Evolutionary conservation across 2,797 vertebrate genomes (phyloP).

Genomic region (Bovichtus variegatus): DNA sequence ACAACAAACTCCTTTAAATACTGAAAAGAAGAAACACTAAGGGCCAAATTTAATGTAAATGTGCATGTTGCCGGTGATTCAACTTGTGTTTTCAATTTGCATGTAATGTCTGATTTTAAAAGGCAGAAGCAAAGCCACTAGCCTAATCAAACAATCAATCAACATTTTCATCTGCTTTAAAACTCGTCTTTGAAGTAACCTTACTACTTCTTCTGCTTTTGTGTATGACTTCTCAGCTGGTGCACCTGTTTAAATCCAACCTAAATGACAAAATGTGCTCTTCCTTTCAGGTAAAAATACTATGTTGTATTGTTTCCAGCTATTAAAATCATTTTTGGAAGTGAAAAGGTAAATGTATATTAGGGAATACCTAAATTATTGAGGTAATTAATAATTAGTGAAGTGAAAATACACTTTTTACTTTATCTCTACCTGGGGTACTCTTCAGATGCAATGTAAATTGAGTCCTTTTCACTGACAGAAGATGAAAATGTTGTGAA

Average conservation of each 20-base stretch:
- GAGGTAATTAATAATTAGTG: too few relatives aligned
- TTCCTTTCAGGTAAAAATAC: not conserved
- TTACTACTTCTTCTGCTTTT: not conserved
- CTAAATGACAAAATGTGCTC: not conserved
- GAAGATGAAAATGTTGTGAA: conserved; percentile 94
- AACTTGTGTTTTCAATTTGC: not conserved
- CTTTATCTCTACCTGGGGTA: conserved; percentile 90
- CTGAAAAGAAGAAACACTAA: not conserved
- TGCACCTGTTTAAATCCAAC: not conserved
- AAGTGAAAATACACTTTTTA: conserved; percentile 9
- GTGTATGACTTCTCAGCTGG: not conserved
- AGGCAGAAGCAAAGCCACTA: not conserved
- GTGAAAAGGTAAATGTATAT: not conserved
- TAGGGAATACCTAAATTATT: not conserved
- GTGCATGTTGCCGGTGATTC: not conserved
- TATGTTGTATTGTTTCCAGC: not conserved
- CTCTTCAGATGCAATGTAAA: conserved; percentile 94
- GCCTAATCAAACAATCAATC: not conserved
- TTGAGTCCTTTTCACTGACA: conserved; percentile 91
- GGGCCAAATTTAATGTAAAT: not conserved
- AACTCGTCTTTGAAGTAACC: not conserved
- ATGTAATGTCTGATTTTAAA: conserved; percentile 6
- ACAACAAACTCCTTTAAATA: not conserved
- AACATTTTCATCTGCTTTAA: not conserved
- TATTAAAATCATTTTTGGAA: not conserved